phyloP scores from a whole-genome alignment of 2,797 vertebrate species.

The Uromys caudimaculatus region DNA sequence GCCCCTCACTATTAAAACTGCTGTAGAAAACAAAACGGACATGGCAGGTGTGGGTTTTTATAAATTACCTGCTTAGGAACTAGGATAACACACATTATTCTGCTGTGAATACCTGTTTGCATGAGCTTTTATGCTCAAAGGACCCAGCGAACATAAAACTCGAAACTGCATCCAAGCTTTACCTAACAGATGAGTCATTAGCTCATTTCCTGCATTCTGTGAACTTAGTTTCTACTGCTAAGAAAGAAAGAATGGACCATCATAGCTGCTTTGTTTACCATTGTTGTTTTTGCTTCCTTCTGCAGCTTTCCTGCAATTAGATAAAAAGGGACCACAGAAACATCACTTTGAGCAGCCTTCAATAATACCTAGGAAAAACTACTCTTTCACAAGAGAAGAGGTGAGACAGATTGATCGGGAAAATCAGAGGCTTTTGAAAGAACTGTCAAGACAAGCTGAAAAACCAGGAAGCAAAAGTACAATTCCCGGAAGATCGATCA shows the following conservation, averaged over 20 bases:
- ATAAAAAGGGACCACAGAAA: conserved; percentile 87
- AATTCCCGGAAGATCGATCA: conserved; percentile 74
- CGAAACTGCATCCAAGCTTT: neutral
- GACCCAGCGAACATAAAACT: neutral
- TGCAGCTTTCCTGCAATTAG: conserved; percentile 89
- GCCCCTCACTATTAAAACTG: neutral
- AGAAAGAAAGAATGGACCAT: neutral
- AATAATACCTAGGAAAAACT: conserved; percentile 91
- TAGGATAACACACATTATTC: neutral
- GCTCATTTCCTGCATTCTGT: conserved; percentile 27
- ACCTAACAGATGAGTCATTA: neutral
- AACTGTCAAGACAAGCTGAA: conserved; percentile 90
- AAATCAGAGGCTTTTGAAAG: conserved; percentile 94
- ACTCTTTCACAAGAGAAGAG: conserved; percentile 93
- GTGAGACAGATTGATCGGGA: conserved; percentile 94
- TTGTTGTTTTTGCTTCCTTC: conserved; percentile 68
- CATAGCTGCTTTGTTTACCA: neutral
- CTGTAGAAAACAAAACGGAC: neutral
- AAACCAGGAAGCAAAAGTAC: conserved; percentile 85
- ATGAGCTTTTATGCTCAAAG: conserved; percentile 19
- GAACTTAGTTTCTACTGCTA: conserved; percentile 23
- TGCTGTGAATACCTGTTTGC: neutral
- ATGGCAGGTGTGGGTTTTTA: neutral
- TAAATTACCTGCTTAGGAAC: neutral
- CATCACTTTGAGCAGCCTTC: conserved; percentile 84